These are phyloP conservation scores for Trachymyrmex septentrionalis DNA, from an alignment of 1,140 invertebrate genomes.

Conservation along the genomic window DNA sequence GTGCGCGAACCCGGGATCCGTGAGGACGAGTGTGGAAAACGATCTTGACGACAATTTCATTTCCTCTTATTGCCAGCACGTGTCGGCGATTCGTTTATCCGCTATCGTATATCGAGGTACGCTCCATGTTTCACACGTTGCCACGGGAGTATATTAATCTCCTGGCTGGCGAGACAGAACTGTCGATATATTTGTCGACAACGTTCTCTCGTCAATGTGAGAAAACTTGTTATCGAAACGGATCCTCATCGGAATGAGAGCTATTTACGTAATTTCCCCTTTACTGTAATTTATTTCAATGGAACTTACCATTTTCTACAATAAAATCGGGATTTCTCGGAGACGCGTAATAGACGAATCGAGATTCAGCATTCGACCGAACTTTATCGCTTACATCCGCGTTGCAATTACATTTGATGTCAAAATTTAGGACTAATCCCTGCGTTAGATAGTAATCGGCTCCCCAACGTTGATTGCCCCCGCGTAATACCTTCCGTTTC, in stretches of 20 bases:
- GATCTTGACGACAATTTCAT: constrained; percentile 76
- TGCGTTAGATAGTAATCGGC: constrained; percentile 42
- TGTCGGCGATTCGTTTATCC: constrained; percentile 60
- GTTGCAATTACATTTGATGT: constrained; percentile 43
- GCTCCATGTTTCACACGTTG: constrained; percentile 37
- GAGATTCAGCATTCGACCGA: not conserved
- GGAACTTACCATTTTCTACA: not conserved
- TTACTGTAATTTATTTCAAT: not conserved
- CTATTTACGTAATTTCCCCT: not conserved
- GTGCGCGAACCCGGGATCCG: constrained; percentile 4
- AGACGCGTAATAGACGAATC: not conserved
- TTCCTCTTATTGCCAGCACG: constrained; percentile 73
- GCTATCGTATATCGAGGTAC: constrained; percentile 27
- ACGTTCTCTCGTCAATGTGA: constrained; percentile 32
- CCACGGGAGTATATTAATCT: constrained; percentile 58
- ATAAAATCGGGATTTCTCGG: not conserved
- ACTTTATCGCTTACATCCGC: constrained; percentile 18
- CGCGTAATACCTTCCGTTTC: constrained; percentile 56
- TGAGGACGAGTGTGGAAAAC: constrained; percentile 52
- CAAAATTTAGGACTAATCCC: constrained; percentile 51
- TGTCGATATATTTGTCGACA: constrained; percentile 57
- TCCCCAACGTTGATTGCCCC: constrained; percentile 47
- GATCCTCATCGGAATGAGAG: not conserved
- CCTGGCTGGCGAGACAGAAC: constrained; percentile 43
- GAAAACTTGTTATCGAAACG: constrained; percentile 9